Evolutionary conservation across 2,797 vertebrate genomes (phyloP).

Genomic region (Pangasius sanitwongsei): DNA sequence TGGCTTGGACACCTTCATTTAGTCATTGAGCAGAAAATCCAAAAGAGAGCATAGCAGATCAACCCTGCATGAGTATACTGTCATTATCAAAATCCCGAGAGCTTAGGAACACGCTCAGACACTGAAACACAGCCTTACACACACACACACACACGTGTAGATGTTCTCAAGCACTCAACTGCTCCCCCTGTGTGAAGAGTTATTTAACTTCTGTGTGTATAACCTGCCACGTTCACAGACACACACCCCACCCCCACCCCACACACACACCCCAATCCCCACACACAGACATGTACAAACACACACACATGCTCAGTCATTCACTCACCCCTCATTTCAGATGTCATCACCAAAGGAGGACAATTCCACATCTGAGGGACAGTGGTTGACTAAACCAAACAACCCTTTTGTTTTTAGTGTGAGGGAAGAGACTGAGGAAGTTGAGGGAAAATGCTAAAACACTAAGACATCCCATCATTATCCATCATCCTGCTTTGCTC

Average conservation of each 20-base stretch:
- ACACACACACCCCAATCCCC: background rate
- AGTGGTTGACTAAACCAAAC: conserved; percentile 41
- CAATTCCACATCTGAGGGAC: conserved; percentile 43
- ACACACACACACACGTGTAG: conserved; percentile 20
- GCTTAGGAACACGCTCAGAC: background rate
- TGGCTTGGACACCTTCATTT: conserved; percentile 60
- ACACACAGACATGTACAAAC: conserved; percentile 12
- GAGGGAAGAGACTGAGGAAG: conserved; percentile 30
- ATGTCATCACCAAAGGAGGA: conserved; percentile 41
- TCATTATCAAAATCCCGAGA: conserved; percentile 45
- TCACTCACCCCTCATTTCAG: conserved; percentile 34
- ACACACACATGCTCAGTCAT: conserved; percentile 22
- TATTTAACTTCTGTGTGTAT: conserved; percentile 64
- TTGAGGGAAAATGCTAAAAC: conserved; percentile 38
- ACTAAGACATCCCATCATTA: conserved; percentile 29
- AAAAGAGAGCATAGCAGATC: conserved; percentile 56
- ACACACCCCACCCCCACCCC: conserved; percentile 15
- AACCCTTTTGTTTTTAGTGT: conserved; percentile 50
- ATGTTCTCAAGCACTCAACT: conserved; percentile 1
- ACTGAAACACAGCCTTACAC: background rate
- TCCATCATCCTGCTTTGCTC: conserved; percentile 60
- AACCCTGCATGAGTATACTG: conserved; percentile 51
- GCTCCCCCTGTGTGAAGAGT: conserved; percentile 53
- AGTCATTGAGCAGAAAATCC: conserved; percentile 58
- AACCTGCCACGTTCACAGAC: conserved; percentile 63